phyloP scores from a whole-genome alignment of 2,113 vertebrate species.

The Ciconia stormi region DNA sequence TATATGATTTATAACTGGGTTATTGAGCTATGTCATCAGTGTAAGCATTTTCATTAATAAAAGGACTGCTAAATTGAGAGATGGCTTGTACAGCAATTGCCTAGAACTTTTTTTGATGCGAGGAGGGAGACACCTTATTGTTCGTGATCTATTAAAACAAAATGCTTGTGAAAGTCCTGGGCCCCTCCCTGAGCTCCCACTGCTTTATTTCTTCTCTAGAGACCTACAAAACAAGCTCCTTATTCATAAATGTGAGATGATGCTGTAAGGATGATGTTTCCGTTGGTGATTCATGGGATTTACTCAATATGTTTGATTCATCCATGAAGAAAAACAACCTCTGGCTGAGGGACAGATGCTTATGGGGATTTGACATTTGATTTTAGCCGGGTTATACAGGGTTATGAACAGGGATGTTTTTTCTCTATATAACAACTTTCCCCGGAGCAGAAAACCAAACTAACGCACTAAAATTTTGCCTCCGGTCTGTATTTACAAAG shows the following conservation, averaged over 20 bases:
- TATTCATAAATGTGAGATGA: conserved; percentile 55
- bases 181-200: conserved; percentile 11
- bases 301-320: conserved; percentile 49
- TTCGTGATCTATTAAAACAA: background rate
- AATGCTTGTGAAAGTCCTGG: background rate
- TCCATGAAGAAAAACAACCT: conserved; percentile 23
- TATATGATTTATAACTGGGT: background rate
- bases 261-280: conserved; percentile 59
- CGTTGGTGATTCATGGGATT: conserved; percentile 60
- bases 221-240: conserved; percentile 48
- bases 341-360: conserved; percentile 36
- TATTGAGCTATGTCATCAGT: conserved; percentile 33
- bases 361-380: conserved; percentile 23
- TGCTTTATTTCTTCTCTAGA: conserved; percentile 9
- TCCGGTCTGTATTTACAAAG: background rate
- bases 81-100: conserved; percentile 8
- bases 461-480: background rate
- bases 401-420: background rate
- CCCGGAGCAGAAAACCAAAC: background rate
- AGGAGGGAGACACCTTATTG: background rate
- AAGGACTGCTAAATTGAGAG: background rate
- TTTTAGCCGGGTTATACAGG: conserved; percentile 4
- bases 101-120: background rate
- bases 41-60: conserved; percentile 1
- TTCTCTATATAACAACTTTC: background rate